Evolutionary conservation across 1,140 invertebrate species (phyloP).

Genomic region (Magallana angulata): DNA sequence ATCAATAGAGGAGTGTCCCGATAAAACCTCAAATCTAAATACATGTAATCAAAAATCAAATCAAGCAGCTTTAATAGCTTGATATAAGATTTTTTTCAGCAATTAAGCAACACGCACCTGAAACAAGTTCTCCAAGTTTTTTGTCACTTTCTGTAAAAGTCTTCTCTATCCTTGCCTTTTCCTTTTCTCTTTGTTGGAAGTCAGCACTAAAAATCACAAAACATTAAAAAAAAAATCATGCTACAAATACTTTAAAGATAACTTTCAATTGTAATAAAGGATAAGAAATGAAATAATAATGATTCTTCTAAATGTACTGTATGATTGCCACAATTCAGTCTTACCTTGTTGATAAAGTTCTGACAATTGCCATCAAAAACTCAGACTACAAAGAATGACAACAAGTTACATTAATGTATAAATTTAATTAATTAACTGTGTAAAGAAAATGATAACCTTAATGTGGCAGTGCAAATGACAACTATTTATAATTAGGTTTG

Average conservation of each 20-base stretch:
- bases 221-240: no score
- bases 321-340: background rate
- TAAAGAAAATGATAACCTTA: background rate
- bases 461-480: no score
- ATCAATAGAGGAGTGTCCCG: no score
- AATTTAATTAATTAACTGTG: background rate
- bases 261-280: no score
- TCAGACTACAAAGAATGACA: constrained; percentile 86
- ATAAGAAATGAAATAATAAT: no score
- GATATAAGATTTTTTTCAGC: no score
- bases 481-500: no score
- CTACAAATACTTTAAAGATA: no score
- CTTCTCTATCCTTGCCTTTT: constrained; percentile 95
- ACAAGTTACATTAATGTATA: constrained; percentile 21
- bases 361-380: constrained; percentile 83
- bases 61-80: no score
- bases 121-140: constrained; percentile 92
- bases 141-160: constrained; percentile 95
- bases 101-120: constrained; percentile 76
- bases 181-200: constrained; percentile 95
- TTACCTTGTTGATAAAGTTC: constrained; percentile 76
- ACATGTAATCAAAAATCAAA: no score
- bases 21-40: no score
- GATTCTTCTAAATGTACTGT: no score
- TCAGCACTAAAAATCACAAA: constrained; percentile 86